Percentiles rank a stretch among this genome's conserved stretches.
These are phyloP conservation scores for Cebidichthys violaceus DNA, from an alignment of 2,113 vertebrate species.

Conservation along the genomic window DNA sequence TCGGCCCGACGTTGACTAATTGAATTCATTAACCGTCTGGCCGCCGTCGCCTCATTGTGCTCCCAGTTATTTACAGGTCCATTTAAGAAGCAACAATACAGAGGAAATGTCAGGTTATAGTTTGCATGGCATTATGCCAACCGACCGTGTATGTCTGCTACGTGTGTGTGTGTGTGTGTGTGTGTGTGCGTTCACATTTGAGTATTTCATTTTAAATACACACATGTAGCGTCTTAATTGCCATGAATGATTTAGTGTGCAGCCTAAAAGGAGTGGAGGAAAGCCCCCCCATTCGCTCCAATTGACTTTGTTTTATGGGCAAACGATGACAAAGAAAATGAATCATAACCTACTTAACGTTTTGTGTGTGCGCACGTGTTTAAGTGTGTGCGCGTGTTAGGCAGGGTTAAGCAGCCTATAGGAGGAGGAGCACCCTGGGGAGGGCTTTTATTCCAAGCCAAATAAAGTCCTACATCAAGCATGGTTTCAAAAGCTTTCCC, in stretches of 20 bases:
- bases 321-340: slow-evolving; percentile 73
- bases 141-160: neutral
- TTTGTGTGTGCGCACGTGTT: slow-evolving; percentile 27
- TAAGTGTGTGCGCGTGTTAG: slow-evolving; percentile 44
- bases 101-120: slow-evolving; percentile 71
- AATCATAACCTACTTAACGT: slow-evolving; percentile 78
- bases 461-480: slow-evolving; percentile 81
- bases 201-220: slow-evolving; percentile 53
- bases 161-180: neutral
- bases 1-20: slow-evolving; percentile 74
- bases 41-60: slow-evolving; percentile 54
- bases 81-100: slow-evolving; percentile 67
- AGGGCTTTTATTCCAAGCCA: slow-evolving; percentile 78
- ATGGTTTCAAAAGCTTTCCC: slow-evolving; percentile 74
- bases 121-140: slow-evolving; percentile 49
- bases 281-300: slow-evolving; percentile 57
- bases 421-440: slow-evolving; percentile 70
- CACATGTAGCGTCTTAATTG: slow-evolving; percentile 50
- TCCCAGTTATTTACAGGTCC: slow-evolving; percentile 75
- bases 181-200: slow-evolving; percentile 14
- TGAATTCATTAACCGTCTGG: slow-evolving; percentile 73
- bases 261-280: slow-evolving; percentile 54
- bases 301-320: slow-evolving; percentile 71
- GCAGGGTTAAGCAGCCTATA: slow-evolving; percentile 68
- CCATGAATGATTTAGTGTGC: slow-evolving; percentile 67